Conservation (phyloP, 2,888 invertebrate species). For the Acronicta leporina region DNA sequence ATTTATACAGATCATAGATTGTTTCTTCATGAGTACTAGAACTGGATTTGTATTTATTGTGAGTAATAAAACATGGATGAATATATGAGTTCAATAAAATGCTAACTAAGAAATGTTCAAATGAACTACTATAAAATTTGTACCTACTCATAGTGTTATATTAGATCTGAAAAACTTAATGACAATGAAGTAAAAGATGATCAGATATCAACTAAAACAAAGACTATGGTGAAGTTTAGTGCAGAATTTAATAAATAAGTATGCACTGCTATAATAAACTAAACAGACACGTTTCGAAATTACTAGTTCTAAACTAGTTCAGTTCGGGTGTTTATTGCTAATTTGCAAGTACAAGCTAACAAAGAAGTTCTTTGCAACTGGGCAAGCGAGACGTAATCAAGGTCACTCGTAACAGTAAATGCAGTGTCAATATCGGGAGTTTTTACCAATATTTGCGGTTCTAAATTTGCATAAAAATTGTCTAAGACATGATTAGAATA, state of each 20-base stretch:
- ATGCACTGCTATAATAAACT: slow-evolving; percentile 50
- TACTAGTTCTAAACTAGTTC: slow-evolving; percentile 71
- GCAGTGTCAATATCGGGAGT: slow-evolving; percentile 50
- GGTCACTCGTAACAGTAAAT: slow-evolving; percentile 56
- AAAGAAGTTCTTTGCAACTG: slow-evolving; percentile 71
- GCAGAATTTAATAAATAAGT: slow-evolving; percentile 31
- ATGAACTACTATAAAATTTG: slow-evolving; percentile 9
- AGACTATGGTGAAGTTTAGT: slow-evolving; percentile 6
- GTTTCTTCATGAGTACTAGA: slow-evolving; percentile 26
- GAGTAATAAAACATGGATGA: slow-evolving; percentile 30
- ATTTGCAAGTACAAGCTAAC: slow-evolving; percentile 72
- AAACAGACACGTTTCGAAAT: slow-evolving; percentile 61
- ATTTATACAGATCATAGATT: slow-evolving; percentile 11
- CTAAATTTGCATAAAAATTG: slow-evolving; percentile 22
- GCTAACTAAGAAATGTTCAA: slow-evolving; percentile 2
- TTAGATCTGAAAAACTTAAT: neutral
- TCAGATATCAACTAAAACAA: slow-evolving; percentile 21
- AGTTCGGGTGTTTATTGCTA: slow-evolving; percentile 71
- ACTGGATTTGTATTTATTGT: slow-evolving; percentile 22
- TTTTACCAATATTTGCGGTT: slow-evolving; percentile 43
- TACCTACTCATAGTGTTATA: neutral
- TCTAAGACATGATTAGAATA: slow-evolving; percentile 22
- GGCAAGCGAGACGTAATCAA: slow-evolving; percentile 67
- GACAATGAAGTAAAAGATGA: slow-evolving; percentile 12
- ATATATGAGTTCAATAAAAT: slow-evolving; percentile 1